Evolutionary conservation across 2,888 invertebrate species (phyloP).

Genomic region (Petrophora chlorosata): DNA sequence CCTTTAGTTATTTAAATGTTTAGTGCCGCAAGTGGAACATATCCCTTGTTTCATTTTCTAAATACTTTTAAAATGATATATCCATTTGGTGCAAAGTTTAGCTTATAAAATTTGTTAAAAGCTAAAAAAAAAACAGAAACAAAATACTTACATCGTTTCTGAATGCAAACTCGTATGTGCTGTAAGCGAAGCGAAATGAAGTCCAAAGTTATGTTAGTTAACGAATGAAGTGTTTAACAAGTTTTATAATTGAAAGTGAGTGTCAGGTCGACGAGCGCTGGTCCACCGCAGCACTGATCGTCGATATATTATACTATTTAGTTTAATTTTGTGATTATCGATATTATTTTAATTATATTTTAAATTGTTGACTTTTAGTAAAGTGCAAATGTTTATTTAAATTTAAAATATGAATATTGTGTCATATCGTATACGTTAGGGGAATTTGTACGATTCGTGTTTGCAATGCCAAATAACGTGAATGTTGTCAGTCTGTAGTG

Average conservation of each 20-base stretch:
- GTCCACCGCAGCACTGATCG: conserved; percentile 33
- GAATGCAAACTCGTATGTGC: no score
- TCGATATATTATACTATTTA: conserved; percentile 45
- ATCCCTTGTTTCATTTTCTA: conserved; percentile 7
- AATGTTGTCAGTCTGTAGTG: conserved; percentile 28
- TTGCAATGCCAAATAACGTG: conserved; percentile 51
- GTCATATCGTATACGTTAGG: conserved; percentile 61
- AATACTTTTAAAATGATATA: conserved; percentile 28
- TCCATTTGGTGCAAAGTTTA: not conserved
- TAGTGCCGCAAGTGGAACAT: conserved; percentile 1
- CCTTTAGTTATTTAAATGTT: conserved; percentile 11
- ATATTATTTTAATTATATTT: conserved; percentile 48
- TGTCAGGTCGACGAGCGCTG: conserved; percentile 41
- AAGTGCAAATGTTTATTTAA: conserved; percentile 51
- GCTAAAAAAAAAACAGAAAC: not conserved
- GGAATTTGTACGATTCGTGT: conserved; percentile 38
- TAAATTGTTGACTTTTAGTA: conserved; percentile 58
- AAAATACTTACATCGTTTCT: no score
- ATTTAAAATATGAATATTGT: conserved; percentile 41
- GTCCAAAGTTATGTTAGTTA: no score
- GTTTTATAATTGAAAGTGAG: conserved; percentile 13
- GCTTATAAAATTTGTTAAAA: conserved; percentile 16
- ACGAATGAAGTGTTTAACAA: no score
- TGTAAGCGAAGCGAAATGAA: no score
- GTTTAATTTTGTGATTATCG: conserved; percentile 54